Percentiles rank a stretch among this genome's conserved stretches.
Conservation (phyloP, 1,140 invertebrate genomes). For the Venustaconcha ellipsiformis region DNA sequence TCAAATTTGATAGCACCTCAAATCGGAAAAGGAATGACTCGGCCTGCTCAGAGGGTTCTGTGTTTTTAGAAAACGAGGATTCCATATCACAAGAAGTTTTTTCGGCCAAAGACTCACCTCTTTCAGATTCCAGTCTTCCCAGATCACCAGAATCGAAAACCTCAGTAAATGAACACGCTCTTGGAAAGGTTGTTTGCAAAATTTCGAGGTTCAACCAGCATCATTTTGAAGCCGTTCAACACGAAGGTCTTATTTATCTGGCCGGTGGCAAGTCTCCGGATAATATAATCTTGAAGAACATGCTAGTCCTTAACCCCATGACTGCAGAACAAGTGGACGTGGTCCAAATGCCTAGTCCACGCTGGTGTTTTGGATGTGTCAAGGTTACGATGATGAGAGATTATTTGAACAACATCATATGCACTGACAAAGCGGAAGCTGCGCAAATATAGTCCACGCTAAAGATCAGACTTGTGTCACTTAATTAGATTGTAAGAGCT, state of each 20-base stretch:
- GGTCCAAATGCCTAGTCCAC: slow-evolving; percentile 43
- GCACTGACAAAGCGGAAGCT: slow-evolving; percentile 4
- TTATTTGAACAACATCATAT: slow-evolving; percentile 43
- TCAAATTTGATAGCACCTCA: slow-evolving; percentile 18
- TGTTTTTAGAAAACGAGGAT: slow-evolving; percentile 25
- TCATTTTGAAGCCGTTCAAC: slow-evolving; percentile 47
- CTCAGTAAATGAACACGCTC: slow-evolving; percentile 22
- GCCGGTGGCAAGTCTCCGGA: slow-evolving; percentile 48
- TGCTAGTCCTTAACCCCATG: slow-evolving; percentile 31
- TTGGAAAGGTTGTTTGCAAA: slow-evolving; percentile 36
- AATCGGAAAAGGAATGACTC: slow-evolving; percentile 17
- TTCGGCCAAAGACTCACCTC: slow-evolving; percentile 8
- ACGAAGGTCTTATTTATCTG: slow-evolving; percentile 34
- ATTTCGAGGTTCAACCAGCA: slow-evolving; percentile 44
- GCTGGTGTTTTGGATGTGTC: slow-evolving; percentile 49
- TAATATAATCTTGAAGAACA: slow-evolving; percentile 40
- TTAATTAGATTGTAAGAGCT: too few relatives aligned
- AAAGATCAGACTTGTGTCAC: too few relatives aligned
- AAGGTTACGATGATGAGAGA: slow-evolving; percentile 36
- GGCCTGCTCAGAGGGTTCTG: slow-evolving; percentile 11
- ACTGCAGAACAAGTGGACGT: slow-evolving; percentile 10
- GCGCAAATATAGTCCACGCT: too few relatives aligned
- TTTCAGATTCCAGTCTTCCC: slow-evolving; percentile 18
- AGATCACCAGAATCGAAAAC: slow-evolving; percentile 2
- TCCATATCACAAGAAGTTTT: background rate